Evolutionary conservation across 2,888 invertebrate species (phyloP).

Genomic region (Brachyptera risi): DNA sequence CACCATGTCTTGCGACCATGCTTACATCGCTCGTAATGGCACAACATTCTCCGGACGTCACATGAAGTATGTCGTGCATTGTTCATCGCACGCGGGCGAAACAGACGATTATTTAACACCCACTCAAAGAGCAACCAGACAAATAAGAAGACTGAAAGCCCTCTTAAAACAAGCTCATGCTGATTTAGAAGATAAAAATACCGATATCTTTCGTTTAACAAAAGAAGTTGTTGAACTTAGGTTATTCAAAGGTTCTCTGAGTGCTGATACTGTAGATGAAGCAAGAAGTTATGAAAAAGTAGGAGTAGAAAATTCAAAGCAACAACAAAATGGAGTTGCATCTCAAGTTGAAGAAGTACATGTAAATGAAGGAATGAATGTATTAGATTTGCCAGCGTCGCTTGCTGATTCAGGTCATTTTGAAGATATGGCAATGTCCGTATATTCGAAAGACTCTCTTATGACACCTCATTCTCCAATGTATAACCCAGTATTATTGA

Average conservation of each 20-base stretch:
- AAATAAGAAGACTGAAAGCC: conserved; percentile 65
- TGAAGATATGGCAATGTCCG: conserved; percentile 74
- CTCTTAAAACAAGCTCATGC: conserved; percentile 68
- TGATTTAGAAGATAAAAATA: conserved; percentile 75
- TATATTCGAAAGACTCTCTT: conserved; percentile 68
- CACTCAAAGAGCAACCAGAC: conserved; percentile 78
- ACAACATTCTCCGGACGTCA: conserved; percentile 66
- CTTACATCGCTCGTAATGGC: conserved; percentile 71
- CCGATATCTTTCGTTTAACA: conserved; percentile 71
- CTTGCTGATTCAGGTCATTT: conserved; percentile 84
- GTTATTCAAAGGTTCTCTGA: conserved; percentile 72
- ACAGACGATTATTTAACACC: conserved; percentile 84
- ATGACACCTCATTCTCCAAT: conserved; percentile 43
- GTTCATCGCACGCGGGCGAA: conserved; percentile 72
- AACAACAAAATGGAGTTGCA: neutral
- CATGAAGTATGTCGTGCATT: conserved; percentile 79
- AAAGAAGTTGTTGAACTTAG: conserved; percentile 77
- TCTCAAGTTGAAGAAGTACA: neutral
- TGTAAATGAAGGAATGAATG: conserved; percentile 47
- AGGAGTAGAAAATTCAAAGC: conserved; percentile 35
- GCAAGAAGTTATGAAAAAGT: conserved; percentile 40
- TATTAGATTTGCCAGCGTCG: conserved; percentile 65
- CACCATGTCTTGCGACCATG: conserved; percentile 77
- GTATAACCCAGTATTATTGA: conserved; percentile 29
- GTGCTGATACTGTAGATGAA: conserved; percentile 63